phyloP scores from a whole-genome alignment of 2,113 vertebrate species.

The Paracyprichromis sp. region DNA sequence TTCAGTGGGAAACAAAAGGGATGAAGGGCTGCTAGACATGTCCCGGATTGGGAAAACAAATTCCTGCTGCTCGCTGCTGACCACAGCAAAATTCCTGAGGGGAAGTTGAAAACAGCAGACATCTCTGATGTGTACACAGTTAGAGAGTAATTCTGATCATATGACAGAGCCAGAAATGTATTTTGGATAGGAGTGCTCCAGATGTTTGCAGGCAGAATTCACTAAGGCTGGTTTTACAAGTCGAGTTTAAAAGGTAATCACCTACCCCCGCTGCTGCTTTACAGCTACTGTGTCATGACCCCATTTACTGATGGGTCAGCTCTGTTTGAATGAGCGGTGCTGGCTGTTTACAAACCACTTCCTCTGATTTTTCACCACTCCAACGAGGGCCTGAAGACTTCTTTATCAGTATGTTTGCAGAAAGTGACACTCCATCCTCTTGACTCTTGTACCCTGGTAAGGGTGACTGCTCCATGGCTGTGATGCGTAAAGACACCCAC shows the following conservation, averaged over 20 bases:
- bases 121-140: background rate
- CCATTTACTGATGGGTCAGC: background rate
- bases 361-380: background rate
- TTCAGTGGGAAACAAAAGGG: background rate
- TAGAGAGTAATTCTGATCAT: background rate
- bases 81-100: constrained; percentile 15
- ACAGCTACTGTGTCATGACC: background rate
- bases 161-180: background rate
- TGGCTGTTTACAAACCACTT: background rate
- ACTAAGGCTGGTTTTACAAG: background rate
- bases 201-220: background rate
- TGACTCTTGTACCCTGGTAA: background rate
- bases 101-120: constrained; percentile 1
- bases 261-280: background rate
- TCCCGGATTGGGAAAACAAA: background rate
- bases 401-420: background rate
- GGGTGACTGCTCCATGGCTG: background rate
- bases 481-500: background rate
- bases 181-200: background rate
- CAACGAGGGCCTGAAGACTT: background rate
- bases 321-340: background rate
- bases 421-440: background rate
- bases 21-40: background rate
- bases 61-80: constrained; percentile 21
- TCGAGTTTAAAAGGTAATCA: background rate